Evolutionary conservation across 64 coral and sea anemone species (phyloP).

Genomic region (Porites lutea): DNA sequence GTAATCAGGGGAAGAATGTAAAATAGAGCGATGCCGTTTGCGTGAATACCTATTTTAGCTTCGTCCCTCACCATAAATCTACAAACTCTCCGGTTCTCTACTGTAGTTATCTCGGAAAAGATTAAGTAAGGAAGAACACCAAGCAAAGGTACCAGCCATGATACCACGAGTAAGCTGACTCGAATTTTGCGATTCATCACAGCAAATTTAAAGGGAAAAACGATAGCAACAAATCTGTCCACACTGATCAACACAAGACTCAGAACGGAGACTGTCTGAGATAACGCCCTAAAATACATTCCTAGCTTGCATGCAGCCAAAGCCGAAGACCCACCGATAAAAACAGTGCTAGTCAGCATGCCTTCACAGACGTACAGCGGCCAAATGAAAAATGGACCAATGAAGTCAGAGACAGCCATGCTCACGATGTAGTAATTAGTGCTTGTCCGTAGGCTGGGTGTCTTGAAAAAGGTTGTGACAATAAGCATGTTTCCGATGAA

Average conservation of each 20-base stretch:
- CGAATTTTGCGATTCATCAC: background rate
- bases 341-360: background rate
- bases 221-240: background rate
- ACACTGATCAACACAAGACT: background rate
- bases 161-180: background rate
- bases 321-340: background rate
- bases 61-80: no score
- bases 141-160: background rate
- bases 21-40: no score
- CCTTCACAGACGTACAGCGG: background rate
- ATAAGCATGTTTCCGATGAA: background rate
- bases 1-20: no score
- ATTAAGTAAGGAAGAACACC: background rate
- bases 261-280: background rate
- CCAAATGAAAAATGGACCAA: background rate
- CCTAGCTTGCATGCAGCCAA: background rate
- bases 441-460: background rate
- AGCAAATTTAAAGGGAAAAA: background rate
- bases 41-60: no score
- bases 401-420: slow-evolving; percentile 14
- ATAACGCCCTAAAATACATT: background rate
- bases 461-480: background rate
- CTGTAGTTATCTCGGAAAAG: no score
- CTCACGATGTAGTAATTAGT: slow-evolving; percentile 5
- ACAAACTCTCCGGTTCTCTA: no score